Evolutionary conservation across 2,888 invertebrate genomes (phyloP).

Genomic region (Lutraria lutraria): DNA sequence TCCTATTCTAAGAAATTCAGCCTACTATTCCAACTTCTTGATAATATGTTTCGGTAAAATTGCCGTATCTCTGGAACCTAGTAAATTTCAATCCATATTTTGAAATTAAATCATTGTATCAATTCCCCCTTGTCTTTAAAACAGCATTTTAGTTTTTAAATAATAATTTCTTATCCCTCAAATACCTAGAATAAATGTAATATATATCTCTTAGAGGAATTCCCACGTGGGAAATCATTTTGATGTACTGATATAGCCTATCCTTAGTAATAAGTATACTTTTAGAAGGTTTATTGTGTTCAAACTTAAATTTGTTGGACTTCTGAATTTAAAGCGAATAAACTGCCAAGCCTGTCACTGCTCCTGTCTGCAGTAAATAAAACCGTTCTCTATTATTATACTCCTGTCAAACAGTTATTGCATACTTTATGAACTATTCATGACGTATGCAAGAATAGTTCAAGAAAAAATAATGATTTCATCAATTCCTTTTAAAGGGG

Average conservation of each 20-base stretch:
- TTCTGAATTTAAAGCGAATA: not conserved
- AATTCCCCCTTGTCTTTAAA: not conserved
- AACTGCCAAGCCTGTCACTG: not conserved
- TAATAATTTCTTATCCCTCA: not conserved
- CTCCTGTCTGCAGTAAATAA: too few relatives aligned
- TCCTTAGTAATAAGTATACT: not conserved
- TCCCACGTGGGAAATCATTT: not conserved
- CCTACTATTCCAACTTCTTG: not conserved
- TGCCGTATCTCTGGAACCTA: not conserved
- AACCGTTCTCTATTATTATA: too few relatives aligned
- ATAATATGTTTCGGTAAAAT: not conserved
- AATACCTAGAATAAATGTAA: not conserved
- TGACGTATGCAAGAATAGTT: too few relatives aligned
- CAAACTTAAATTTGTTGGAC: not conserved
- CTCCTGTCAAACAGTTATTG: too few relatives aligned
- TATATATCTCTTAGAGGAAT: not conserved
- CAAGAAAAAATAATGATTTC: too few relatives aligned
- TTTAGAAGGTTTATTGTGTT: not conserved
- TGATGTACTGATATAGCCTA: not conserved
- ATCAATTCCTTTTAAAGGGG: too few relatives aligned
- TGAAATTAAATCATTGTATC: not conserved
- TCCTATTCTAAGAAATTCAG: not conserved
- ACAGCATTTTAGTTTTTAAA: not conserved
- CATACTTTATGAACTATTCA: too few relatives aligned
- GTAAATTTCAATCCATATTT: conserved; percentile 1